Conservation (phyloP, 2,113 vertebrate genomes). For the Tympanuchus pallidicinctus region DNA sequence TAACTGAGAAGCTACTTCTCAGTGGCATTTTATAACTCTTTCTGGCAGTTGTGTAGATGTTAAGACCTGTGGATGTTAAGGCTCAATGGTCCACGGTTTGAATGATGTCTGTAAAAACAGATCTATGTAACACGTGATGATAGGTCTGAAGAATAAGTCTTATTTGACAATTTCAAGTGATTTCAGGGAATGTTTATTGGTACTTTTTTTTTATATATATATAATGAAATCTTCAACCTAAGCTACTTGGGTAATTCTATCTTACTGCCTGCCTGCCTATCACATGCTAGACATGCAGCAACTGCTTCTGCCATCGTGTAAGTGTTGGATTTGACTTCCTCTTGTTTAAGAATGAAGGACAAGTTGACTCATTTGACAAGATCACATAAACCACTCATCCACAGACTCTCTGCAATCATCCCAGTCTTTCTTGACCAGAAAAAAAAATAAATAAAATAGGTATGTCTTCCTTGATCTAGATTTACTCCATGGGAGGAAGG, state of each 20-base stretch:
- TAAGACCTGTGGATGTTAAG: not conserved
- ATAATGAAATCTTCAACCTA: not conserved
- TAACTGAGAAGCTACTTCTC: not conserved
- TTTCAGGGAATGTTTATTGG: not conserved
- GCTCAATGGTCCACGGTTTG: not conserved
- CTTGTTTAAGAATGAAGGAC: not conserved
- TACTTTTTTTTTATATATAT: not conserved
- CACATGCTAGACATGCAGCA: not conserved
- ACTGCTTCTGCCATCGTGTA: not conserved
- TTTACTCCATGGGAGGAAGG: not conserved
- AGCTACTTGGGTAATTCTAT: not conserved
- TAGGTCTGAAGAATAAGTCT: not conserved
- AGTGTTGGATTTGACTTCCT: constrained; percentile 10
- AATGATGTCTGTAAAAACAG: not conserved
- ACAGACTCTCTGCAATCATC: constrained; percentile 9
- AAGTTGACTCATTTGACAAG: constrained; percentile 6
- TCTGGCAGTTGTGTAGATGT: not conserved
- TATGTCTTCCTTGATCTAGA: not conserved
- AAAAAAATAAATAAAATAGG: not conserved
- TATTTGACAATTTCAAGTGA: not conserved
- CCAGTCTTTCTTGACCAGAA: not conserved
- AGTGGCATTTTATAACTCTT: not conserved
- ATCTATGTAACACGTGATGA: not conserved
- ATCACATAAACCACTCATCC: not conserved
- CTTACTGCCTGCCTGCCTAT: not conserved